Conservation (phyloP, 2,888 invertebrate genomes). For the Baronia brevicornis region DNA sequence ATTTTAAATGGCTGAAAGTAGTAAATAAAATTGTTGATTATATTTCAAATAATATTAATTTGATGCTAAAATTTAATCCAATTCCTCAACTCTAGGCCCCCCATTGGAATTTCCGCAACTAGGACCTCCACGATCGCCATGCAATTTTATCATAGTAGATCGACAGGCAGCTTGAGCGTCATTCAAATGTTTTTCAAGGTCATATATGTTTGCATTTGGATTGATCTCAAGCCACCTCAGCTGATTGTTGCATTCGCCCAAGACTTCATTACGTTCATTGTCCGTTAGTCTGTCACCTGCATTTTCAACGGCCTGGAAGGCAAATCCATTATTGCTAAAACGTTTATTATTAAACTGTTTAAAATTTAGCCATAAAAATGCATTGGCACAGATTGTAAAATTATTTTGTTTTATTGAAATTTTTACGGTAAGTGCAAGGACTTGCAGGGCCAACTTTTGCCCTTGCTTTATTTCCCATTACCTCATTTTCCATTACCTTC, state of each 20-base stretch:
- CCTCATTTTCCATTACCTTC: no score
- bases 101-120: conserved; percentile 40
- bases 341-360: not conserved
- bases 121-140: conserved; percentile 70
- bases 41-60: not conserved
- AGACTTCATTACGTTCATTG: conserved; percentile 81
- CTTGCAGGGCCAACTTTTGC: no score
- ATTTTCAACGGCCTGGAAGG: conserved; percentile 77
- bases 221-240: conserved; percentile 89
- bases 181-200: conserved; percentile 85
- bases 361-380: no score
- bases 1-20: conserved; percentile 11
- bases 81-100: conserved; percentile 76
- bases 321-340: conserved; percentile 1
- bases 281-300: conserved; percentile 81
- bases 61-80: conserved; percentile 16
- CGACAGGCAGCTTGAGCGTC: conserved; percentile 84
- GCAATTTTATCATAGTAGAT: conserved; percentile 89
- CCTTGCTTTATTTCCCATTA: no score
- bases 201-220: conserved; percentile 84
- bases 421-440: no score
- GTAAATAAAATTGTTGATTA: conserved; percentile 2
- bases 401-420: no score
- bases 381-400: no score
- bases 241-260: conserved; percentile 80